These are phyloP conservation scores for Antigone vipio DNA, from an alignment of 2,113 vertebrate species.

Conservation along the genomic window DNA sequence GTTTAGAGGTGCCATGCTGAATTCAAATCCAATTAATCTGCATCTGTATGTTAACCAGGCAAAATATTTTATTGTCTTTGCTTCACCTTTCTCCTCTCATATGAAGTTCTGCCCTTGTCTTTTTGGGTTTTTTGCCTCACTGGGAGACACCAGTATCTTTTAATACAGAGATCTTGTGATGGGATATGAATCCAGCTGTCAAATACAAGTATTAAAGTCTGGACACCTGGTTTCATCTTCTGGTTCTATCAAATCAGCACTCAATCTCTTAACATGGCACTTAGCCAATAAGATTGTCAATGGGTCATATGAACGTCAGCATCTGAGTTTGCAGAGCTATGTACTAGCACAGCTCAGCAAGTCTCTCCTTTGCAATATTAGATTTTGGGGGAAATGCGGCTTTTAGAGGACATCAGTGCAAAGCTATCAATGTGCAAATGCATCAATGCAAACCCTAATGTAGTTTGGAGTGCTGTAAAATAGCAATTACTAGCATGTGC, in stretches of 20 bases:
- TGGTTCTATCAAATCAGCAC: background rate
- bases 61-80: background rate
- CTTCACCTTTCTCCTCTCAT: background rate
- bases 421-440: slow-evolving; percentile 11
- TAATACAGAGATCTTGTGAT: background rate
- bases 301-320: background rate
- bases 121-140: background rate
- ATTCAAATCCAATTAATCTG: background rate
- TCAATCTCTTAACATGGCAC: background rate
- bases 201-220: background rate
- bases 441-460: background rate
- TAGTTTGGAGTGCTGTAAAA: background rate
- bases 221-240: background rate
- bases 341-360: background rate
- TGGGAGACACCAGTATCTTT: background rate
- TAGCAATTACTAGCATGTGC: background rate
- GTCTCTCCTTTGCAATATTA: background rate
- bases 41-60: background rate
- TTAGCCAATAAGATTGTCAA: background rate
- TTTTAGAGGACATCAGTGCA: background rate
- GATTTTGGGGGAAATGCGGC: background rate
- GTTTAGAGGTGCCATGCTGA: background rate
- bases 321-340: background rate
- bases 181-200: background rate
- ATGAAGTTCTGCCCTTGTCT: background rate